Percentiles rank a stretch among this genome's conserved stretches.
Evolutionary conservation across 2,113 vertebrate species (phyloP).

Genomic region (Calonectris borealis): DNA sequence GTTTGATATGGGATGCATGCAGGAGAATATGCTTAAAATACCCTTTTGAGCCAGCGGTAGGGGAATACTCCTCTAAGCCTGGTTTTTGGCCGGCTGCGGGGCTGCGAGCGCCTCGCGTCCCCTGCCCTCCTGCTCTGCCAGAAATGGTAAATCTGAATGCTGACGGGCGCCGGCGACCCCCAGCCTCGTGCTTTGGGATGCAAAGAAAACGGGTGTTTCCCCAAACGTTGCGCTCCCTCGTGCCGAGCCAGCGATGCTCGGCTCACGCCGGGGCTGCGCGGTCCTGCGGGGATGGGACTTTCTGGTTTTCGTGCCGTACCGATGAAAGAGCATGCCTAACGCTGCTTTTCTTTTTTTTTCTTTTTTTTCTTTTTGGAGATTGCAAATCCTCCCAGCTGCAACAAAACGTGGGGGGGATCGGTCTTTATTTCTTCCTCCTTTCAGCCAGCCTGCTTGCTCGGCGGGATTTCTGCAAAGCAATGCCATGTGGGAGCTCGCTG

Average conservation of each 20-base stretch:
- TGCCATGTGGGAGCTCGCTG: background rate
- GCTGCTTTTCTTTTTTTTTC: background rate
- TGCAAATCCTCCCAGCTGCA: background rate
- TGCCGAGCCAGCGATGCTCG: background rate
- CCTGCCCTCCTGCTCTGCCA: background rate
- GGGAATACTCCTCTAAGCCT: background rate
- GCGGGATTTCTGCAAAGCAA: background rate
- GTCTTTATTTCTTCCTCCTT: background rate
- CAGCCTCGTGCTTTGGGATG: background rate
- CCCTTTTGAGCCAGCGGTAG: background rate
- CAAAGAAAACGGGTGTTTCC: fast-evolving
- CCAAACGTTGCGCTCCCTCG: fast-evolving
- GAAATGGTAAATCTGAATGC: background rate
- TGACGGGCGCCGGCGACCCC: background rate
- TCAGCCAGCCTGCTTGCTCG: background rate
- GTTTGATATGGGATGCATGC: background rate
- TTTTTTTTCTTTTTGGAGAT: background rate
- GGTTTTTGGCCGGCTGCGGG: background rate
- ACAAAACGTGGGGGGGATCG: fast-evolving
- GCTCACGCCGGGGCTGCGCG: fast-evolving
- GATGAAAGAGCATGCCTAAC: background rate
- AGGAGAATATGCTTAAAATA: background rate
- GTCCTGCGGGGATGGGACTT: background rate
- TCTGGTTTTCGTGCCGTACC: background rate
- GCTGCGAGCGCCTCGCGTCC: background rate